Percentiles rank a stretch among this genome's conserved stretches.
phyloP scores from a whole-genome alignment of 2,797 vertebrate genomes.

The Karalla daura region DNA sequence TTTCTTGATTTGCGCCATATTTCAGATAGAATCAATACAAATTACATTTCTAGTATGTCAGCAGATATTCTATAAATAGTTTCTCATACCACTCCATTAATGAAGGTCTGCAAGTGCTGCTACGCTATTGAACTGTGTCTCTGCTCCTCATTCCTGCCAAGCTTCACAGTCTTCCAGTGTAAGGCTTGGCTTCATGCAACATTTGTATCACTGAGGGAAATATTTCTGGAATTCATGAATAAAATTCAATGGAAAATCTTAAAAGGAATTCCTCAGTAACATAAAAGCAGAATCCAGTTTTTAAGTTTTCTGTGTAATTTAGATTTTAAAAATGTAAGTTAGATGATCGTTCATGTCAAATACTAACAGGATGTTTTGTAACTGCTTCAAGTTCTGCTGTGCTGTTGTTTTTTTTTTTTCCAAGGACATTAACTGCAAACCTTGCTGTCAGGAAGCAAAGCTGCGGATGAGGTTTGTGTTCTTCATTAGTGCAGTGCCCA shows the following conservation, averaged over 20 bases:
- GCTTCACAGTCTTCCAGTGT: background rate
- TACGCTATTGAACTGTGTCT: conserved; percentile 6
- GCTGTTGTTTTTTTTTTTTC: too few relatives aligned
- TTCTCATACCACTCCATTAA: conserved; percentile 30
- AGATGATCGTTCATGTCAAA: too few relatives aligned
- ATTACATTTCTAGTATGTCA: conserved; percentile 35
- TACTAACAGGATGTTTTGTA: too few relatives aligned
- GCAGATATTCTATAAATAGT: conserved; percentile 18
- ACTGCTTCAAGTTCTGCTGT: too few relatives aligned
- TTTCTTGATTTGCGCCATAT: conserved; percentile 21
- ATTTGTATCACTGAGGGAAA: background rate
- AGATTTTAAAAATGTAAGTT: too few relatives aligned
- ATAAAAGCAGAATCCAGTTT: too few relatives aligned
- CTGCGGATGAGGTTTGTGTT: too few relatives aligned
- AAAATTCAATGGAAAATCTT: background rate
- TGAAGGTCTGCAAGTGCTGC: conserved; percentile 24
- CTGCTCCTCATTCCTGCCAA: background rate
- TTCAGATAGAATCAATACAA: conserved; percentile 56
- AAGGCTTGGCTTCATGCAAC: background rate
- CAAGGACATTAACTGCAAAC: too few relatives aligned
- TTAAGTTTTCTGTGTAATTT: too few relatives aligned
- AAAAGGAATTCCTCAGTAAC: background rate
- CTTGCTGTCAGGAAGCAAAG: too few relatives aligned
- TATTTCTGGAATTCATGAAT: background rate
- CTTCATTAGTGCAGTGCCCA: too few relatives aligned